Evolutionary conservation across 2,113 vertebrate species (phyloP).

Genomic region (Cichladusa arquata): DNA sequence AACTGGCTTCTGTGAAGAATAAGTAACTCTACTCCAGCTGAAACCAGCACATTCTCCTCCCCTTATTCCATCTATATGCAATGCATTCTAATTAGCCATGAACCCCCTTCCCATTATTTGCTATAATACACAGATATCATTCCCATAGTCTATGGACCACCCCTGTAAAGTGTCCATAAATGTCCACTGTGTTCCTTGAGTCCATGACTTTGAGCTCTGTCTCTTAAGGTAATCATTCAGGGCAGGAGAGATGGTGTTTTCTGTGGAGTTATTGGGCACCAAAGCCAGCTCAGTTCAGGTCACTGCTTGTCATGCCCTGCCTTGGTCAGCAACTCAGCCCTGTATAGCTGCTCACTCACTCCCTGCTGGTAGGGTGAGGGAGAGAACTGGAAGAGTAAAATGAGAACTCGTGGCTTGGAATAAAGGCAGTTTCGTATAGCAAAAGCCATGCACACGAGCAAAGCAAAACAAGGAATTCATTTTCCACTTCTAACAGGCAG

Average conservation of each 20-base stretch:
- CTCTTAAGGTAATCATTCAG: neutral
- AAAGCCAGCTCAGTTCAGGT: neutral
- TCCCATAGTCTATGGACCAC: neutral
- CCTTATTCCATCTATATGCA: neutral
- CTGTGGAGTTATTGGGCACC: neutral
- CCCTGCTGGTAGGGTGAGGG: too few relatives aligned
- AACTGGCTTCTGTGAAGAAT: neutral
- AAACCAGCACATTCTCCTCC: neutral
- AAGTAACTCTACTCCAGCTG: neutral
- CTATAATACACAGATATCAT: neutral
- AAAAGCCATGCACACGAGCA: neutral
- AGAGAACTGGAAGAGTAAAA: neutral
- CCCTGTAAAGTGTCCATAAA: neutral
- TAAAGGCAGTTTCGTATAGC: neutral
- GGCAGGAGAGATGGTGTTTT: neutral
- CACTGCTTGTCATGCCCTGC: neutral
- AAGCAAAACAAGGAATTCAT: neutral
- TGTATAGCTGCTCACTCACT: accelerated
- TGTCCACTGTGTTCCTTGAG: neutral
- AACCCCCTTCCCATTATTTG: neutral
- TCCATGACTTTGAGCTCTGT: neutral
- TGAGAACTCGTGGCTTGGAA: accelerated
- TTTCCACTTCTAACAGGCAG: neutral
- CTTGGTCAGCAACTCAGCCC: neutral
- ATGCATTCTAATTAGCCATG: neutral